Percentiles rank a stretch among this genome's conserved stretches.
These are phyloP conservation scores for Triplophysa bombifrons DNA, from an alignment of 2,797 vertebrate species.

Conservation along the genomic window DNA sequence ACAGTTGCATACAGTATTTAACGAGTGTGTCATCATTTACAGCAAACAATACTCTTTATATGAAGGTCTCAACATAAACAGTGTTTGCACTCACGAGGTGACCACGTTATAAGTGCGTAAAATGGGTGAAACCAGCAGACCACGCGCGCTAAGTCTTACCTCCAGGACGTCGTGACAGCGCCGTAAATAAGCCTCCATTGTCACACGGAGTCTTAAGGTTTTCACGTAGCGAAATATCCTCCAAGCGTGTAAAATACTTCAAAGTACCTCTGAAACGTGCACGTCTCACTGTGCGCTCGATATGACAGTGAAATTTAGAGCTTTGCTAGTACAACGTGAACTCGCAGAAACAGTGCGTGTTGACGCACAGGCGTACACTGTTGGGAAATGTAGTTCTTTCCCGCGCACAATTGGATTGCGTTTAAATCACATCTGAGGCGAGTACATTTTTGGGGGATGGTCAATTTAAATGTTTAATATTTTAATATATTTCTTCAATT, in stretches of 20 bases:
- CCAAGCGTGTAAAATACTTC: background rate
- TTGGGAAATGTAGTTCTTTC: slow-evolving; percentile 20
- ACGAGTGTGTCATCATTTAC: background rate
- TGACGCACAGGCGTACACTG: background rate
- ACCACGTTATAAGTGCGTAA: slow-evolving; percentile 8
- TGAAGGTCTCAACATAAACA: background rate
- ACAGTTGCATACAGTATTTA: background rate
- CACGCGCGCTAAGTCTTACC: slow-evolving; percentile 60
- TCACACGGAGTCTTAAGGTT: slow-evolving; percentile 32
- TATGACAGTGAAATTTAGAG: background rate
- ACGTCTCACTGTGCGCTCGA: background rate
- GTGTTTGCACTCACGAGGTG: background rate
- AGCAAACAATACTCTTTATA: background rate
- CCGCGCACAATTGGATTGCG: background rate
- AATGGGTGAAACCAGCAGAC: slow-evolving; percentile 11
- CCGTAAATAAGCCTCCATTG: slow-evolving; percentile 59
- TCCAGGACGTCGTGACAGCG: slow-evolving; percentile 61
- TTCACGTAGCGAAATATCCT: slow-evolving; percentile 18
- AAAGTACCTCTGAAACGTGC: background rate
- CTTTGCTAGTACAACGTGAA: background rate
- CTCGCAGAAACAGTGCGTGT: background rate
- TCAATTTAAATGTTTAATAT: background rate
- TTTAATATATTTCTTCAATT: background rate
- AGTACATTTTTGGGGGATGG: background rate
- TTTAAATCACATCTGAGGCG: background rate